Percentiles rank a stretch among this genome's conserved stretches.
phyloP scores from a whole-genome alignment of 2,113 vertebrate genomes.

The Scatophagus argus region DNA sequence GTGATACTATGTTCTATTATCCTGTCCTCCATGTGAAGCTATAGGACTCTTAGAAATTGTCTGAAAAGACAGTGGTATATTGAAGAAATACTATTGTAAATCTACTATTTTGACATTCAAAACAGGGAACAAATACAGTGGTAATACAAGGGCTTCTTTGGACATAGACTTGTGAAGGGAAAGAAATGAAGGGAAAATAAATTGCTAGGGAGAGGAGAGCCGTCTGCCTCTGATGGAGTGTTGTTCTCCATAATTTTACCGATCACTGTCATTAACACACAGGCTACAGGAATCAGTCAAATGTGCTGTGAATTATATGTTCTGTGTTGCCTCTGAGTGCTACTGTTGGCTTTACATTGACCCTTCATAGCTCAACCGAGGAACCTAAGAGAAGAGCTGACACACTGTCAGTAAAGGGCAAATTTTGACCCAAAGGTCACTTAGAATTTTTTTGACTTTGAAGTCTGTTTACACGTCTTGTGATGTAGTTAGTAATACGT shows the following conservation, averaged over 20 bases:
- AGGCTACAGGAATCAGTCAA: slow-evolving; percentile 38
- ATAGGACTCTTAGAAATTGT: slow-evolving; percentile 12
- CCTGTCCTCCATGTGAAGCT: slow-evolving; percentile 31
- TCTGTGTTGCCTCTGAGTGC: slow-evolving; percentile 27
- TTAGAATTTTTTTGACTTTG: neutral
- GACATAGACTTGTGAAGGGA: neutral
- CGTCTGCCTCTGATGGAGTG: slow-evolving; percentile 24
- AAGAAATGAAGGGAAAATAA: slow-evolving; percentile 6
- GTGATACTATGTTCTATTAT: slow-evolving; percentile 32
- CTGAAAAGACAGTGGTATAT: slow-evolving; percentile 23
- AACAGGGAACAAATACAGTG: neutral
- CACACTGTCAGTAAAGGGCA: neutral
- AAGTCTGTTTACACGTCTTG: neutral
- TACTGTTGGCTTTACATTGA: slow-evolving; percentile 3
- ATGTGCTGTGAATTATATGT: slow-evolving; percentile 41
- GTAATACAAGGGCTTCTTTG: neutral
- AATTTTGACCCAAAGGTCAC: neutral
- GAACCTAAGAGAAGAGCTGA: neutral
- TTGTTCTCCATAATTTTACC: slow-evolving; percentile 41
- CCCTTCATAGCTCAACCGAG: neutral
- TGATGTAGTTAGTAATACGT: neutral
- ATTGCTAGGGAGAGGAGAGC: neutral
- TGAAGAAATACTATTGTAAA: slow-evolving; percentile 13
- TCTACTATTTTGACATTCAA: slow-evolving; percentile 27
- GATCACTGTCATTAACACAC: slow-evolving; percentile 67